These are phyloP conservation scores for Oscheius sp. DNA, from an alignment of 2,888 invertebrate species.

Conservation along the genomic window DNA sequence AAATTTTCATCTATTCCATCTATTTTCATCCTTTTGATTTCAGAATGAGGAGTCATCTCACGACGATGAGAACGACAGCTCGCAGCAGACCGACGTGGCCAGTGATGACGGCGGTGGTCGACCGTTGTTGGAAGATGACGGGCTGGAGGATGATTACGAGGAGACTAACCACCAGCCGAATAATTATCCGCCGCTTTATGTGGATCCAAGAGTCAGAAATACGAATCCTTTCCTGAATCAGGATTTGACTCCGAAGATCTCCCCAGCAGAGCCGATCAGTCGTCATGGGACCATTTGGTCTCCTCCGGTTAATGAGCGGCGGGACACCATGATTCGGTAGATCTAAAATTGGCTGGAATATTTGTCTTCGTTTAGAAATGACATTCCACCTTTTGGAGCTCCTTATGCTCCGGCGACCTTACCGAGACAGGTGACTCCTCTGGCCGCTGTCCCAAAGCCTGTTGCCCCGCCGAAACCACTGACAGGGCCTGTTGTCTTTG, in stretches of 20 bases:
- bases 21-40: too few relatives aligned
- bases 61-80: conserved; percentile 50
- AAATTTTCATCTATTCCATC: neutral
- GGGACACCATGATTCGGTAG: neutral
- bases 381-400: conserved; percentile 8
- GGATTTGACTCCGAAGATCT: conserved; percentile 37
- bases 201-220: conserved; percentile 12
- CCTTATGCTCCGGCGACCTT: conserved; percentile 53
- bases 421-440: conserved; percentile 44
- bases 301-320: neutral
- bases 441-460: conserved; percentile 9
- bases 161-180: conserved; percentile 23
- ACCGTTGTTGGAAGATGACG: conserved; percentile 61
- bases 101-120: conserved; percentile 57
- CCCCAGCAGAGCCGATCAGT: conserved; percentile 24
- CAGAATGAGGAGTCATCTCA: conserved; percentile 50
- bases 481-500: conserved; percentile 19
- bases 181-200: conserved; percentile 12
- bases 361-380: neutral
- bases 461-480: conserved; percentile 7
- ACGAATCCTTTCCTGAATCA: conserved; percentile 38
- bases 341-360: neutral
- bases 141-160: conserved; percentile 59
- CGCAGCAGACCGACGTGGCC: conserved; percentile 49
- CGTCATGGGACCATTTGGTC: neutral